Conservation (phyloP, 1,140 invertebrate species). For the Ganaspis sp. region DNA sequence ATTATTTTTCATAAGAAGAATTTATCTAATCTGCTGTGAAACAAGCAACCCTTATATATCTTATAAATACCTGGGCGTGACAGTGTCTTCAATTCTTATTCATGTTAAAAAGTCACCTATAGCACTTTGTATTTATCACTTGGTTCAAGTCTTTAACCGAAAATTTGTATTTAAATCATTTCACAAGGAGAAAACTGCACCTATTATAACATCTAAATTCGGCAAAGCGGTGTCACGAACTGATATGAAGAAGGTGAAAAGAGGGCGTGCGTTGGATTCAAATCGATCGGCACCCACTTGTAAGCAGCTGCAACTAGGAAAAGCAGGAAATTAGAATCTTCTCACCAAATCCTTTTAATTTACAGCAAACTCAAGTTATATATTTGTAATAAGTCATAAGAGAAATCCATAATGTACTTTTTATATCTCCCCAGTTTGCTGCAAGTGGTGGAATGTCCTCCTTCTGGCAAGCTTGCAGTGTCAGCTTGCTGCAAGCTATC, state of each 20-base stretch:
- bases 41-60: neutral
- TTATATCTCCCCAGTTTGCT: no score
- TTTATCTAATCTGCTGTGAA: slow-evolving; percentile 20
- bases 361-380: no score
- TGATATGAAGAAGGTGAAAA: slow-evolving; percentile 4
- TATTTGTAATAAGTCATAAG: no score
- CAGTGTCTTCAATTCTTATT: neutral
- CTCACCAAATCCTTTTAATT: neutral
- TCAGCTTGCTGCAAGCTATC: no score
- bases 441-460: no score
- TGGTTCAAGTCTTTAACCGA: neutral
- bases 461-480: no score
- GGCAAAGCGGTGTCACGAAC: slow-evolving; percentile 2
- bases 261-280: slow-evolving; percentile 7
- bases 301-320: neutral
- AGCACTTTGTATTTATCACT: neutral
- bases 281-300: slow-evolving; percentile 12
- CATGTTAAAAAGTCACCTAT: neutral
- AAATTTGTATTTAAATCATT: neutral
- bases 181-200: neutral
- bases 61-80: slow-evolving; percentile 16
- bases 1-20: slow-evolving; percentile 30
- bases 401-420: no score
- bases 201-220: neutral
- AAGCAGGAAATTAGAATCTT: neutral